These are phyloP conservation scores for Oenanthe melanoleuca DNA, from an alignment of 2,113 vertebrate genomes.

Conservation along the genomic window DNA sequence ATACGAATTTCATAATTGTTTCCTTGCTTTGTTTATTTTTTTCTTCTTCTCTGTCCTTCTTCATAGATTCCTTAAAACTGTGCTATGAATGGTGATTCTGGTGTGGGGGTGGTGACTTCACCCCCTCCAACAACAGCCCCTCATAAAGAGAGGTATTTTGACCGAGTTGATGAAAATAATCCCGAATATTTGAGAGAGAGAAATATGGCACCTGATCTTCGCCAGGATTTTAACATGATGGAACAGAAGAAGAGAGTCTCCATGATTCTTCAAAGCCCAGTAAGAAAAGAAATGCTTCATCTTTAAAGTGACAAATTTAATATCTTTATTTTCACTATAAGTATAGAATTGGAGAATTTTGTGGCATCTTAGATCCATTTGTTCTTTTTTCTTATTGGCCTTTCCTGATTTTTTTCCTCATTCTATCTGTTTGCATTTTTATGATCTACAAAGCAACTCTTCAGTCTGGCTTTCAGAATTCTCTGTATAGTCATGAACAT, in stretches of 20 bases:
- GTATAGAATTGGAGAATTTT: not conserved
- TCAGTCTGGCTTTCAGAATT: not conserved
- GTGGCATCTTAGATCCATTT: not conserved
- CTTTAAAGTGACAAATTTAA: not conserved
- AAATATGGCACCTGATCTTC: constrained; percentile 97
- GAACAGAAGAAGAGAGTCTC: constrained; percentile 98
- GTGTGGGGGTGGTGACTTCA: constrained; percentile 94
- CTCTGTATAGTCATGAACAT: not conserved
- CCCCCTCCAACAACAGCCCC: constrained; percentile 93
- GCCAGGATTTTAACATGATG: constrained; percentile 99
- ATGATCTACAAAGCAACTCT: not conserved
- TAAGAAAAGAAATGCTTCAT: constrained; percentile 67
- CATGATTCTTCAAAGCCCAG: constrained; percentile 98
- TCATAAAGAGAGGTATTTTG: constrained; percentile 98
- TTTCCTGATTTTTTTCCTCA: not conserved
- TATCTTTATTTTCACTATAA: not conserved
- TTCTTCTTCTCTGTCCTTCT: not conserved
- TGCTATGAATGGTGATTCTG: constrained; percentile 96
- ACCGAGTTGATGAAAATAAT: constrained; percentile 95
- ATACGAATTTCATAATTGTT: rapidly evolving
- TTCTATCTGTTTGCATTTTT: not conserved
- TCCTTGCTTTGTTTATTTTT: not conserved
- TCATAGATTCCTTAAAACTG: constrained; percentile 53
- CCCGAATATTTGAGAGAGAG: constrained; percentile 95
- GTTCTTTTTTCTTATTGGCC: not conserved